Base-by-base conservation (phyloP, 2,113 vertebrate genomes). In the Pipa parva region DNA sequence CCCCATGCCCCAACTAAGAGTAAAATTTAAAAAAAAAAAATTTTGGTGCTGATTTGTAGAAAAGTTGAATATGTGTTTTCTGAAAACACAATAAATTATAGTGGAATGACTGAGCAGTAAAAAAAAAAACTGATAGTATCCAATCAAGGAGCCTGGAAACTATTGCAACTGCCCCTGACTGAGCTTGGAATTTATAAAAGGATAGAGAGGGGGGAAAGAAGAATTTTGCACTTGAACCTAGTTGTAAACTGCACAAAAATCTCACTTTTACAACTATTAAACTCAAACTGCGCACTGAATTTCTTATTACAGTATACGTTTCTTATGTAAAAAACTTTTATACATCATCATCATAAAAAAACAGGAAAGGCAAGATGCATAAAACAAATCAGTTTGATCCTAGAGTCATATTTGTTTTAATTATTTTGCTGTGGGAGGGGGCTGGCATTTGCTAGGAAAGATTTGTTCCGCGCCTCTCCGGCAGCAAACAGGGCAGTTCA, bases 321-420 rank as follows among this genome's bases (percentile, higher is more conserved):
- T 88, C 89, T 91, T 88, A 88, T 89, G 88, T 95, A 95, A 91
- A 97, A 92, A 97, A 95, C 89, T 87, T 93, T 95, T 92, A 90
- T 94, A 96, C 92, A 94, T 87, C 91, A 94, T 87, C 91, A 89
- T 88, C 93, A 93, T 95, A 93, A 95, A 90, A 92, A 87, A 95
- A 89, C 87, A 68, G 84, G 86, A 91, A 91, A 94, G 90, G 91
- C 90, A 94, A 95, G 93, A 96, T 94, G 95, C 93, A 75, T 92
- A 91, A 92, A 95, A 96, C 93, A 93, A 92, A 92, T 88, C 89
- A 81, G 72, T 84, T 88, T 86, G 88, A 79, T 85, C 81, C 78
- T 80, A 78, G 56, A 68, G 65, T 68, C 65, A 21, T 27, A 83
- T 84, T 73, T 79, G 62, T 61, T 85, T 80, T 81, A 81, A 73